Percentiles rank a stretch among this genome's conserved stretches.
Conservation (phyloP, 2,797 vertebrate genomes). For the Staurois parvus region DNA sequence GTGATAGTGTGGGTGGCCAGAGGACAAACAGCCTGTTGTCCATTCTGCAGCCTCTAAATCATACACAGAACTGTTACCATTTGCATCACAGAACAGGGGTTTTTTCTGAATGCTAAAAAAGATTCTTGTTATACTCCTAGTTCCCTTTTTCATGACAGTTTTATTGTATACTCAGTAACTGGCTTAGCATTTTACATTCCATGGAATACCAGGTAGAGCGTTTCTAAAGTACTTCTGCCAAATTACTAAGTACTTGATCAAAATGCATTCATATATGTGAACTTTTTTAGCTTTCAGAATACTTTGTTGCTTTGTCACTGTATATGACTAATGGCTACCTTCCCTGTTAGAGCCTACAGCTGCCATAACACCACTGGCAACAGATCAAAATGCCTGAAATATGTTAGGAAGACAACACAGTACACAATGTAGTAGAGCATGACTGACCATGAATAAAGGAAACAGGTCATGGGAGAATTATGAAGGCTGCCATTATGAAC, state of each 20-base stretch:
- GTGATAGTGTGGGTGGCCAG: background rate
- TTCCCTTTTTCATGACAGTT: background rate
- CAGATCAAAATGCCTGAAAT: too few species aligned
- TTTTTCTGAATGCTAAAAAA: conserved; percentile 17
- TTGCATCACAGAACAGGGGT: conserved; percentile 28
- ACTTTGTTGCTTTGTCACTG: too few species aligned
- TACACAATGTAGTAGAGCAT: too few species aligned
- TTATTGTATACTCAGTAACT: background rate
- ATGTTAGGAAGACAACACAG: too few species aligned
- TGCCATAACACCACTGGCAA: too few species aligned
- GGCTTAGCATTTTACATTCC: background rate
- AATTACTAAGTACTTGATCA: background rate
- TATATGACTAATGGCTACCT: too few species aligned
- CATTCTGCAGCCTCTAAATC: background rate
- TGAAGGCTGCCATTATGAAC: too few species aligned
- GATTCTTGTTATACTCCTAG: background rate
- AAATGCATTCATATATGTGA: too few species aligned
- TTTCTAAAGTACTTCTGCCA: background rate
- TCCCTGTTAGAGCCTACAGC: too few species aligned
- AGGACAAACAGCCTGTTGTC: conserved; percentile 6
- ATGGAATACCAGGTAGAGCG: background rate
- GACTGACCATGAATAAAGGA: too few species aligned
- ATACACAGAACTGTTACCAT: background rate
- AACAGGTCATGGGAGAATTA: too few species aligned
- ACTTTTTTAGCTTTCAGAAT: too few species aligned